Percentiles rank a stretch among this genome's conserved stretches.
These are phyloP conservation scores for Acanthisitta chloris DNA, from an alignment of 2,113 vertebrate genomes.

Conservation along the genomic window DNA sequence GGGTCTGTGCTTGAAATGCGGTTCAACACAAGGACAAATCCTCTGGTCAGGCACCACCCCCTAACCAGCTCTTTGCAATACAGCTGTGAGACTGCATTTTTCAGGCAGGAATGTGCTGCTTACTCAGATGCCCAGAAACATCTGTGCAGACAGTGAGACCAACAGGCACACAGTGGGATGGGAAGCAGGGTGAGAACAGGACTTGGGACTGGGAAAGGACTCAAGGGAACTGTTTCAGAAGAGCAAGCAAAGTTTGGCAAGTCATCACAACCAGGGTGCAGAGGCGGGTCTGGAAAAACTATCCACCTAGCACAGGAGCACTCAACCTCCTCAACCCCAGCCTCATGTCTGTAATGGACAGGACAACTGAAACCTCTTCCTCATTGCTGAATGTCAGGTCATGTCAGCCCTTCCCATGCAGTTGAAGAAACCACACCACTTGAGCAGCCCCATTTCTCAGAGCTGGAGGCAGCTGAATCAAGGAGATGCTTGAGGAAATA, in stretches of 20 bases:
- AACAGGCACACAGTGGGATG: neutral
- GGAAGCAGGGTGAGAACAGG: neutral
- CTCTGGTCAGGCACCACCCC: neutral
- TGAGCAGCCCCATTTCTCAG: neutral
- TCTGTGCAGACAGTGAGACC: neutral
- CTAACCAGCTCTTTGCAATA: neutral
- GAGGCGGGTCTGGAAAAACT: neutral
- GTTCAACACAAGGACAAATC: neutral
- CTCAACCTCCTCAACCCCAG: neutral
- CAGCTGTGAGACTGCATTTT: neutral
- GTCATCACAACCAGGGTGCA: neutral
- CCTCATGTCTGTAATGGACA: neutral
- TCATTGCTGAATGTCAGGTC: neutral
- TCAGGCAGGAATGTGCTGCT: neutral
- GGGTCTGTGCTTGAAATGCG: neutral
- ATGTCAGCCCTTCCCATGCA: neutral
- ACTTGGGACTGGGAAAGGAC: neutral
- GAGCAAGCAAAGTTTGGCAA: neutral
- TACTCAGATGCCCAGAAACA: neutral
- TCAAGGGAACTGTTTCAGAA: neutral
- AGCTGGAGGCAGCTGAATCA: neutral
- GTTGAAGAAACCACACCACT: neutral
- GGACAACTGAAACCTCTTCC: neutral
- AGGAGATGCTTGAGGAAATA: neutral
- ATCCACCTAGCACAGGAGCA: neutral